phyloP scores from a whole-genome alignment of 2,888 invertebrate species.

The Erpobdella octoculata region DNA sequence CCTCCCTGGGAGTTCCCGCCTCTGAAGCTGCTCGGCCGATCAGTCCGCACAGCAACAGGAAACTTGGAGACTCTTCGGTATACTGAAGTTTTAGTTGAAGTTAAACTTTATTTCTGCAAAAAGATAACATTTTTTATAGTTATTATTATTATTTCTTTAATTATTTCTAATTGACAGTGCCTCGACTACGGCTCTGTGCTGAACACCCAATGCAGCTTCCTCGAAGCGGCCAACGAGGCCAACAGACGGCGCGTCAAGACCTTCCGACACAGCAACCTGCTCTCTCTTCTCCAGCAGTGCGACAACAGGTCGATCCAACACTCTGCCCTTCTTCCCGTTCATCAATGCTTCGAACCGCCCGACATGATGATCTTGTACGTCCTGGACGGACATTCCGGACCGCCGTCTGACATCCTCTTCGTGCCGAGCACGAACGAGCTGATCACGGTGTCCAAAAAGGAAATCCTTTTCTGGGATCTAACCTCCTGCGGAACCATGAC shows the following conservation, averaged over 20 bases:
- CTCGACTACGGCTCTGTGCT: neutral
- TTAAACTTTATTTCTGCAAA: neutral
- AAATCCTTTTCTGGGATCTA: slow-evolving; percentile 37
- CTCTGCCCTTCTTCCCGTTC: slow-evolving; percentile 36
- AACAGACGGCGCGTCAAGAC: slow-evolving; percentile 56
- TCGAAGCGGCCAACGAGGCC: neutral
- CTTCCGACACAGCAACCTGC: slow-evolving; percentile 60
- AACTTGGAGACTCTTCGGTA: slow-evolving; percentile 7
- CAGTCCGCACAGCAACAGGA: neutral
- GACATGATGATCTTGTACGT: slow-evolving; percentile 35
- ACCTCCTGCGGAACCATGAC: slow-evolving; percentile 33
- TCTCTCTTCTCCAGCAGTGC: slow-evolving; percentile 75
- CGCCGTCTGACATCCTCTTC: slow-evolving; percentile 33
- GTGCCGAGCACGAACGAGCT: slow-evolving; percentile 33
- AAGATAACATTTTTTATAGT: neutral
- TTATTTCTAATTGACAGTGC: neutral
- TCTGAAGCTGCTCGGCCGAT: neutral
- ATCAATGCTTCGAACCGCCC: slow-evolving; percentile 37
- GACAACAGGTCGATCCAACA: slow-evolving; percentile 75
- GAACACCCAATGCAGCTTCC: neutral
- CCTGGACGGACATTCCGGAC: slow-evolving; percentile 36
- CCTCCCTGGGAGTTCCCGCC: neutral
- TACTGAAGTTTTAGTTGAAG: neutral
- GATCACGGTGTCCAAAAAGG: slow-evolving; percentile 35
- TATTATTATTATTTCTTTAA: neutral